phyloP scores from a whole-genome alignment of 2,113 vertebrate species.

The Pterocles burchelli region DNA sequence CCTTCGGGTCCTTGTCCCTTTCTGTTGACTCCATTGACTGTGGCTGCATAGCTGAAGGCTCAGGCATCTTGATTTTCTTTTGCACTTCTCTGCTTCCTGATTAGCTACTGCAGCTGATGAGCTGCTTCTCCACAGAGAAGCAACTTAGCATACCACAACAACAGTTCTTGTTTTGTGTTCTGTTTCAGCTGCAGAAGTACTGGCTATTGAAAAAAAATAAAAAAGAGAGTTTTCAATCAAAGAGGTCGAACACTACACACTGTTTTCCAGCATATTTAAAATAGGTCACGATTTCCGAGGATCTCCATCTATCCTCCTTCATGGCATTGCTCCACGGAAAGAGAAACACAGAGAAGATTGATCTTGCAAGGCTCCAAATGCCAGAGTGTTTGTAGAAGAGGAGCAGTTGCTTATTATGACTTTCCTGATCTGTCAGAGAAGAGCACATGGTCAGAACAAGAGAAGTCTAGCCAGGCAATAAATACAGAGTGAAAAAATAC shows the following conservation, averaged over 20 bases:
- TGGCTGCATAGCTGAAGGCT: not conserved
- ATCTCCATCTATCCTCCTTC: not conserved
- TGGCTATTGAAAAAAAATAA: not conserved
- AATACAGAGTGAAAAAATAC: conserved; percentile 14
- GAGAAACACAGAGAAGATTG: conserved; percentile 6
- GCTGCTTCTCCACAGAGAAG: not conserved
- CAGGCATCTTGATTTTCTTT: not conserved
- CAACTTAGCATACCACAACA: not conserved
- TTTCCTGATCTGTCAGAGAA: conserved; percentile 14
- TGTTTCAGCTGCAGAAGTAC: not conserved
- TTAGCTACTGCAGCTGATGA: not conserved
- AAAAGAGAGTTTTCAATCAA: not conserved
- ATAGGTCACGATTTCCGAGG: not conserved
- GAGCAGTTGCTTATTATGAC: conserved; percentile 53
- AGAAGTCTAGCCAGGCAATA: conserved; percentile 14
- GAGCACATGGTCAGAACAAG: not conserved
- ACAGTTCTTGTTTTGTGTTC: not conserved
- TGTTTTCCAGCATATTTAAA: not conserved
- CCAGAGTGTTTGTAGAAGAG: conserved; percentile 51
- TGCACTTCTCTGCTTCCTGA: not conserved
- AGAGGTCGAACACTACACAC: not conserved
- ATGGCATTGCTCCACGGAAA: not conserved
- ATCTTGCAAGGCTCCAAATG: not conserved
- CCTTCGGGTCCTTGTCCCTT: not conserved
- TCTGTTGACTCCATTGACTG: not conserved